These are phyloP conservation scores for Kryptopterus vitreolus DNA, from an alignment of 2,797 vertebrate genomes.

Conservation along the genomic window DNA sequence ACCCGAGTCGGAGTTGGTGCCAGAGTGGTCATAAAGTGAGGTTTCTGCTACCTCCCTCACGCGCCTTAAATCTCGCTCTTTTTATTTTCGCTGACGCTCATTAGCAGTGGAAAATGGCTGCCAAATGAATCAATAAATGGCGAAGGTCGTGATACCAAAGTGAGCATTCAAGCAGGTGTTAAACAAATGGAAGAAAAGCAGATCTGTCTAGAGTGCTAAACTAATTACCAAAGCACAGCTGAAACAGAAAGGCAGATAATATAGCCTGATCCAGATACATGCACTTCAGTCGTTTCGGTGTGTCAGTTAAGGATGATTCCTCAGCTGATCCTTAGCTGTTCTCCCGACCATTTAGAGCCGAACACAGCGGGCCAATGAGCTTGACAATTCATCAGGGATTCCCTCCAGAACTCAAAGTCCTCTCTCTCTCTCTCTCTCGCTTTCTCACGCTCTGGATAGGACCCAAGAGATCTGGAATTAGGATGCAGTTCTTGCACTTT, in stretches of 20 bases:
- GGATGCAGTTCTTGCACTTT: background rate
- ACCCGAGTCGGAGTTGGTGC: conserved; percentile 33
- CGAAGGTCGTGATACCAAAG: background rate
- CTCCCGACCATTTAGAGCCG: conserved; percentile 11
- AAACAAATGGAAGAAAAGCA: no score
- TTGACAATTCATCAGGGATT: conserved; percentile 52
- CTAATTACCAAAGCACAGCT: background rate
- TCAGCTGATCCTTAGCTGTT: conserved; percentile 29
- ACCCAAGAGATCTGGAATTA: conserved; percentile 27
- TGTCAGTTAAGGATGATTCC: background rate
- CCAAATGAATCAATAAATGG: background rate
- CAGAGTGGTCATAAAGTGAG: conserved; percentile 48
- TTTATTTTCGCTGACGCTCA: conserved; percentile 29
- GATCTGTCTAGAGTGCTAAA: background rate
- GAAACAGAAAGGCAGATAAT: conserved; percentile 5
- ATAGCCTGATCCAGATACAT: background rate
- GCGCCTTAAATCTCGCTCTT: conserved; percentile 46
- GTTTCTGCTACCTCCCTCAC: conserved; percentile 41
- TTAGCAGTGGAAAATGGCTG: conserved; percentile 41
- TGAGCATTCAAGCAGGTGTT: background rate
- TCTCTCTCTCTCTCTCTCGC: conserved; percentile 45
- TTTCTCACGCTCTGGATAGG: conserved; percentile 21
- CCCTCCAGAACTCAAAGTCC: conserved; percentile 54
- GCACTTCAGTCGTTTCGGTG: background rate
- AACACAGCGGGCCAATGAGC: conserved; percentile 16